Percentiles rank a stretch among this genome's conserved stretches.
Evolutionary conservation across 2,113 vertebrate species (phyloP).

Genomic region (Anguilla japonica): DNA sequence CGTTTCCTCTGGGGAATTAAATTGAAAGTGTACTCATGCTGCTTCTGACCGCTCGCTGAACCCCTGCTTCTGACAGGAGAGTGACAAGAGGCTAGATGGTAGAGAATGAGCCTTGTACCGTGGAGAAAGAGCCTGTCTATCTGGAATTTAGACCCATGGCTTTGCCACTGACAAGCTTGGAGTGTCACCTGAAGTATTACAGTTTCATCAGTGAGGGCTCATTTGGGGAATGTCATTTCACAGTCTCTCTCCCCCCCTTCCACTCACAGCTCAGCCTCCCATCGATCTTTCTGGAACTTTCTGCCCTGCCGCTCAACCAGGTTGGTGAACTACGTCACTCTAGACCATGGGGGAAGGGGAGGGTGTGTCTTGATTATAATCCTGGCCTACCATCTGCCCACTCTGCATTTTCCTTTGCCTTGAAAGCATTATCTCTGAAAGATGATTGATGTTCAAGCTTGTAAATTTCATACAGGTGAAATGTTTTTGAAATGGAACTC

Average conservation of each 20-base stretch:
- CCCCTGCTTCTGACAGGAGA: constrained; percentile 21
- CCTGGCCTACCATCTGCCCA: background rate
- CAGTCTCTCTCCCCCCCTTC: background rate
- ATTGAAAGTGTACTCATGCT: constrained; percentile 24
- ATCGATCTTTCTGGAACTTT: background rate
- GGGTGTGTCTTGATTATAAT: background rate
- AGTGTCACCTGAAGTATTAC: constrained; percentile 20
- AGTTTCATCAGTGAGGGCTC: background rate
- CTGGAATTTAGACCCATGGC: constrained; percentile 15
- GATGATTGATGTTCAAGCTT: background rate
- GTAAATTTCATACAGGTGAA: too few species aligned
- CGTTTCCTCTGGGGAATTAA: constrained; percentile 24
- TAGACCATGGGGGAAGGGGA: background rate
- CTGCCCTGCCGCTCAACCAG: background rate
- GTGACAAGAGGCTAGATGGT: constrained; percentile 21
- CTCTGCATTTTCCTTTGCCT: background rate
- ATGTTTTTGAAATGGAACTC: background rate
- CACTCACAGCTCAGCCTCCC: background rate
- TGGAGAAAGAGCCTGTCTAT: background rate
- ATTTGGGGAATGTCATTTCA: background rate
- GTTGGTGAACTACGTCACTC: background rate
- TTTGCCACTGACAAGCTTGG: constrained; percentile 9
- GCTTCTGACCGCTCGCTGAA: constrained; percentile 36
- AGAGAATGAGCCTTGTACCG: background rate
- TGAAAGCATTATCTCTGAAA: background rate